Evolutionary conservation across 2,888 invertebrate genomes (phyloP).

Genomic region (Sisyra nigra): DNA sequence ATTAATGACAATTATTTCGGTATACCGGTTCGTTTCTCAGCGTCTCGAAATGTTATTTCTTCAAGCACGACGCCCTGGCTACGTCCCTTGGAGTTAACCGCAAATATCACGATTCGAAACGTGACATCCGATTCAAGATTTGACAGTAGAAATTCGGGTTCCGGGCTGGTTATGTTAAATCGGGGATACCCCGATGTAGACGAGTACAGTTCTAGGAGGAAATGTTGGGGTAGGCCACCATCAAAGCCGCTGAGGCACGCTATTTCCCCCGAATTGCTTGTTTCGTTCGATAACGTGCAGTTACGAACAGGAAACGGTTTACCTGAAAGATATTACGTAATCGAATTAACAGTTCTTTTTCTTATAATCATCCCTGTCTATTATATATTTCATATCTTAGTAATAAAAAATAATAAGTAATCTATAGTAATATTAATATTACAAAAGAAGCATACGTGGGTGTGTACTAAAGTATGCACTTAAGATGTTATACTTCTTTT

Average conservation of each 20-base stretch:
- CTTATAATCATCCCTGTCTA: no score
- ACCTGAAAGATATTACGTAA: conserved; percentile 32
- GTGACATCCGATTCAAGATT: conserved; percentile 67
- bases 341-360: neutral
- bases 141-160: conserved; percentile 59
- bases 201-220: conserved; percentile 62
- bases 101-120: conserved; percentile 58
- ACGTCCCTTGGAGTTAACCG: conserved; percentile 68
- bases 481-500: no score
- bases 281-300: conserved; percentile 73
- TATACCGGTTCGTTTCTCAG: conserved; percentile 59
- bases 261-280: conserved; percentile 56
- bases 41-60: conserved; percentile 64
- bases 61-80: conserved; percentile 54
- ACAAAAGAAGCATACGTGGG: no score
- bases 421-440: no score
- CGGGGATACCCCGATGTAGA: conserved; percentile 27
- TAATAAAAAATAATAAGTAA: no score
- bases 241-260: conserved; percentile 74
- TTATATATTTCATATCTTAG: no score
- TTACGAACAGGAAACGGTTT: conserved; percentile 74
- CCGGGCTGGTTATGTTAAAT: conserved; percentile 44
- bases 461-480: no score
- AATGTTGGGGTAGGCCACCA: conserved; percentile 76
- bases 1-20: no score